phyloP scores from a whole-genome alignment of 37 sponge, comb jelly and placozoan species.

The Dysidea cf. avara region DNA sequence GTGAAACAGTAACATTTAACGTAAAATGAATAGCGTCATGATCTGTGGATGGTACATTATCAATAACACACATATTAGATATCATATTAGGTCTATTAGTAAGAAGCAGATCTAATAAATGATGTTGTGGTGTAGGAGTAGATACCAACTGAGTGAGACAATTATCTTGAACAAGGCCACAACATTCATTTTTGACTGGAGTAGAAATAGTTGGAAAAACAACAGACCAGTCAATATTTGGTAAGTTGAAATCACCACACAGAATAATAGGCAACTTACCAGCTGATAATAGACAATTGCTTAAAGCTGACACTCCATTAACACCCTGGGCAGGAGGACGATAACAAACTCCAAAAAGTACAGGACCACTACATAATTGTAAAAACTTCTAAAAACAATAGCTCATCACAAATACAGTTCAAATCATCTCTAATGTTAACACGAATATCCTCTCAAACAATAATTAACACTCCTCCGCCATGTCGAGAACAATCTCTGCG shows the following conservation, averaged over 20 bases:
- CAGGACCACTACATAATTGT: not conserved
- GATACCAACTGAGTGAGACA: not conserved
- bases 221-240: conserved; percentile 1
- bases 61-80: not conserved
- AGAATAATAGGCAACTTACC: conserved; percentile 14
- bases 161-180: not conserved
- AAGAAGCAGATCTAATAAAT: conserved; percentile 9
- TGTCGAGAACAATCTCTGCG: too few relatives aligned
- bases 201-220: not conserved
- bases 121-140: not conserved
- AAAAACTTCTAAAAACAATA: conserved; percentile 20
- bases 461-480: too few relatives aligned
- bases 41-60: conserved; percentile 4
- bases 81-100: not conserved
- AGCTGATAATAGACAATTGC: not conserved
- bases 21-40: conserved; percentile 22
- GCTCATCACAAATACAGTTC: conserved; percentile 13
- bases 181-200: too few relatives aligned
- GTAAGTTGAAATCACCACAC: conserved; percentile 37
- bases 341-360: conserved; percentile 27
- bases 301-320: not conserved
- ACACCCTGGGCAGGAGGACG: conserved; percentile 6
- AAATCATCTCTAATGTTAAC: too few relatives aligned
- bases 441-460: too few relatives aligned
- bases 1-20: not conserved